Evolutionary conservation across 2,113 vertebrate genomes (phyloP), one percentile per base, ranked within the genome.

Genomic region (Sander lucioperca): DNA sequence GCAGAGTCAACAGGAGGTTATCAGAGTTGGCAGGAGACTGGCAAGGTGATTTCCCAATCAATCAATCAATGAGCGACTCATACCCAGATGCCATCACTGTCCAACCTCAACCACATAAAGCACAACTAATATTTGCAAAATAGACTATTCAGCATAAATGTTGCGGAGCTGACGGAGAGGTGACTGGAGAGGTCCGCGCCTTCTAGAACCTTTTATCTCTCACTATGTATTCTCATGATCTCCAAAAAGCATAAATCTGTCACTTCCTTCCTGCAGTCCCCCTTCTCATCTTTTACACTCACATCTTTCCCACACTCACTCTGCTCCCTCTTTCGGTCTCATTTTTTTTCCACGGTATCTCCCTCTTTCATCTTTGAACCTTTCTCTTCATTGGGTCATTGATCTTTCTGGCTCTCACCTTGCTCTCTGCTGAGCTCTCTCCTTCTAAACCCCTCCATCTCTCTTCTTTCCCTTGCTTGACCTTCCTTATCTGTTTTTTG

Each of bases 351-450:
- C 71, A 54, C 45, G 45, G 18, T 74, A 73, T 84, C 70, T 80
- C 70, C 74, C 51, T 57, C 81, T 84, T 73, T 89, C 88, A 83
- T 91, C 88, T 87, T 65, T 87, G 82, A 87, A 86, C 88, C 86
- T 68, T 62, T 75, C 84, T 86, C 77, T 82, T 80, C 88, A 72
- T 56, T 82, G 77, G 92, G 75, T 88, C 90, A 88, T 86, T 85
- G 92, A 90, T 91, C 87, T 85, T 47, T 74, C 67, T 76, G 77
- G 50, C 74, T 86, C 70, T 83, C 80, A 77, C 80, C 75, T 86
- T 58, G 54, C 82, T 88, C 84, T 84, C 56, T 58, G 47, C 76
- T 80, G 74, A 79, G 71, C 67, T 71, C 70, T 79, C 61, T 64
- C 75, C 62, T 65, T 62, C 72, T 16, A 75, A 84, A 88, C 82